Evolutionary conservation across 2,888 invertebrate species (phyloP).

Genomic region (Theretra japonica): DNA sequence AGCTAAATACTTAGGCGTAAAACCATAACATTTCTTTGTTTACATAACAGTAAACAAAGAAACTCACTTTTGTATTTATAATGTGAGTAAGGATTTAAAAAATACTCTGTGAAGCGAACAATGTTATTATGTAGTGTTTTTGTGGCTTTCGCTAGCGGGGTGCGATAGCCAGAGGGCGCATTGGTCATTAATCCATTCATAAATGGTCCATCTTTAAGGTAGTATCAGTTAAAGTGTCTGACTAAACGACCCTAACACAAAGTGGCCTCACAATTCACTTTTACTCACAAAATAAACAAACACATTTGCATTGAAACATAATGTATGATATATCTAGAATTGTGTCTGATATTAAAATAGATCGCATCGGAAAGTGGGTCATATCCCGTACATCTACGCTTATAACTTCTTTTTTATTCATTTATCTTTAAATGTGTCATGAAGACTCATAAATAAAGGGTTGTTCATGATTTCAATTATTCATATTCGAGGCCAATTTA

Average conservation of each 20-base stretch:
- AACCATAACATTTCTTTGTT: too few relatives aligned
- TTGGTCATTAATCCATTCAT: too few relatives aligned
- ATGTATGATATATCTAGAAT: background rate
- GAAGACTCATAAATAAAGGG: background rate
- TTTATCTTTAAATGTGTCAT: background rate
- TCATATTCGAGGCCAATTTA: too few relatives aligned
- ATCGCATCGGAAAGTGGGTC: background rate
- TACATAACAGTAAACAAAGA: too few relatives aligned
- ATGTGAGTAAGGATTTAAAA: too few relatives aligned
- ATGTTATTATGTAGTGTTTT: too few relatives aligned
- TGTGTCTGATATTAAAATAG: constrained; percentile 6
- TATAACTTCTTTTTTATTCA: background rate
- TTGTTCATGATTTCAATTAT: background rate
- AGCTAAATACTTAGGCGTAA: too few relatives aligned
- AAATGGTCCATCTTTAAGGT: background rate
- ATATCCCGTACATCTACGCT: background rate
- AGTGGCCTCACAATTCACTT: background rate
- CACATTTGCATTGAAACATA: background rate
- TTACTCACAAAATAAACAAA: background rate
- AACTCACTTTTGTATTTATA: too few relatives aligned
- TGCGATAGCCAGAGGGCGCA: too few relatives aligned
- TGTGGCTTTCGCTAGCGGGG: too few relatives aligned
- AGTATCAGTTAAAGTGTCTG: background rate
- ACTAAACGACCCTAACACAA: background rate
- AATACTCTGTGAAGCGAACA: too few relatives aligned